Evolutionary conservation across 2,797 vertebrate species (phyloP).

Genomic region (Amblyraja radiata): DNA sequence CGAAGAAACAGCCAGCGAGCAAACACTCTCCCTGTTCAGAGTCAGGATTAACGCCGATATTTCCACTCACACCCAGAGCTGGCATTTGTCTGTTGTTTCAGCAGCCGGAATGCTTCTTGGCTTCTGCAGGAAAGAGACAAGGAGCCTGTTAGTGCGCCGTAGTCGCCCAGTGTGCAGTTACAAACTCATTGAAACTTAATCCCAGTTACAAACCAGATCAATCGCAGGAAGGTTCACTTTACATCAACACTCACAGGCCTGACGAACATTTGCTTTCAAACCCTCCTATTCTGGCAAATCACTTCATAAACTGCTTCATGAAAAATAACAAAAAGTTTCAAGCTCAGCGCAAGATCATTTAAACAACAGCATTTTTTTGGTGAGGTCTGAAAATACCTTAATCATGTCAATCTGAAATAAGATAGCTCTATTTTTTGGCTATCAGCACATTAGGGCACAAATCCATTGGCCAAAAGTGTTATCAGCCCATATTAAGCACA

Average conservation of each 20-base stretch:
- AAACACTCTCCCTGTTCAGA: not conserved
- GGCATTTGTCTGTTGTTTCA: not conserved
- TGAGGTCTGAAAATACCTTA: not conserved
- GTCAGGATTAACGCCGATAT: too few species aligned
- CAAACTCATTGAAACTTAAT: constrained; percentile 1
- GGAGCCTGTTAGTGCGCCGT: not conserved
- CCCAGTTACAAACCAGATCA: not conserved
- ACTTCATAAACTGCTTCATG: not conserved
- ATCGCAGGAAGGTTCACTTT: not conserved
- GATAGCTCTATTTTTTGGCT: not conserved
- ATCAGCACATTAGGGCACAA: not conserved
- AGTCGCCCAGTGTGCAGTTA: not conserved
- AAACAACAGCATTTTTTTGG: not conserved
- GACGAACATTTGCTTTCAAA: not conserved
- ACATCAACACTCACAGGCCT: not conserved
- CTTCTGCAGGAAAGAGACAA: constrained; percentile 13
- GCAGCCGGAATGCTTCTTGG: not conserved
- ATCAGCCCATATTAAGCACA: not conserved
- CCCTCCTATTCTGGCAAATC: not conserved
- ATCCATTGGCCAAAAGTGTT: not conserved
- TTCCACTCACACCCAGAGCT: not conserved
- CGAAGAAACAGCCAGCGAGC: not conserved
- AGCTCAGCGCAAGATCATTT: not conserved
- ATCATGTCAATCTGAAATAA: not conserved
- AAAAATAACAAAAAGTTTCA: not conserved